These are phyloP conservation scores for Benitochromis conjunctus DNA, from an alignment of 2,113 vertebrate genomes.

Conservation along the genomic window DNA sequence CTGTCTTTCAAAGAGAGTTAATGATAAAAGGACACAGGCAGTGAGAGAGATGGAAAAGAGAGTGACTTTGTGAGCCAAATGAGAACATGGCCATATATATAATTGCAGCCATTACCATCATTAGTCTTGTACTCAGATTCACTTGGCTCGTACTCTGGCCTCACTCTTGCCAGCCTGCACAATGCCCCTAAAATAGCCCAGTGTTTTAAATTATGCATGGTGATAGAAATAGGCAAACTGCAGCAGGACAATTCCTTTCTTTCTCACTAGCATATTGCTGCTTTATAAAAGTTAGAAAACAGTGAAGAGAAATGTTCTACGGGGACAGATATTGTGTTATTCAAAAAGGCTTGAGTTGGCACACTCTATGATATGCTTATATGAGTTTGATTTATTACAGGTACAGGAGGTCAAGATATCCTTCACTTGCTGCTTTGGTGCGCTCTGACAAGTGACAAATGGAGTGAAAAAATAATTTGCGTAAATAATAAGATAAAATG, in stretches of 20 bases:
- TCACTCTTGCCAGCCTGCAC: constrained; percentile 42
- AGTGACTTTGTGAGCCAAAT: constrained; percentile 41
- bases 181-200: constrained; percentile 58
- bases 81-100: constrained; percentile 44
- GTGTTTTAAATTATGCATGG: constrained; percentile 65
- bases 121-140: constrained; percentile 52
- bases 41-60: background rate
- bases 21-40: constrained; percentile 9
- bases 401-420: constrained; percentile 2
- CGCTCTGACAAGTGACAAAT: constrained; percentile 17
- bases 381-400: constrained; percentile 37
- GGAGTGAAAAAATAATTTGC: constrained; percentile 21
- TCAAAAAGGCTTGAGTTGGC: background rate
- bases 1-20: constrained; percentile 7
- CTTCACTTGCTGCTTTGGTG: background rate
- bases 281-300: background rate
- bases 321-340: background rate
- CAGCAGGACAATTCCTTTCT: constrained; percentile 25
- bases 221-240: constrained; percentile 55
- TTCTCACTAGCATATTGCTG: background rate
- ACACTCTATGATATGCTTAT: background rate
- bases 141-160: constrained; percentile 33
- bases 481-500: background rate
- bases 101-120: constrained; percentile 63
- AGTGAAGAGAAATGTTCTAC: background rate